phyloP scores from a whole-genome alignment of 1,140 invertebrate genomes.

The Drosophila neocordata region DNA sequence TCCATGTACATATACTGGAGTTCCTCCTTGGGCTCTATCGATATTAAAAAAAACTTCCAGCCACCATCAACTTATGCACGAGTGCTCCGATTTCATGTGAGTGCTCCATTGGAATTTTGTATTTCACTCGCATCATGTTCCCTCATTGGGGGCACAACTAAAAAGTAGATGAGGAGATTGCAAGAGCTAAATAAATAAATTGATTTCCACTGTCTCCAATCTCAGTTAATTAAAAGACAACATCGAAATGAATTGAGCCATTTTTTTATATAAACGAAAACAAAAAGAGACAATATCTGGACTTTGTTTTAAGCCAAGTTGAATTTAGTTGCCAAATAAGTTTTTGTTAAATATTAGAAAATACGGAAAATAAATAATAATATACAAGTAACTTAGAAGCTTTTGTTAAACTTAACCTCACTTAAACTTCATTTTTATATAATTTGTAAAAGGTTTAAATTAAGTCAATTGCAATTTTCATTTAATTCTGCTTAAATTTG shows the following conservation, averaged over 20 bases:
- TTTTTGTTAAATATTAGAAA: too few relatives aligned
- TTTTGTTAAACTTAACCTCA: too few relatives aligned
- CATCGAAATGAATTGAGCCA: constrained; percentile 15
- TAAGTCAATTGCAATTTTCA: too few relatives aligned
- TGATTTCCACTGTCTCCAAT: constrained; percentile 49
- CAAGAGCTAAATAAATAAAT: constrained; percentile 53
- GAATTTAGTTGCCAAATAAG: too few relatives aligned
- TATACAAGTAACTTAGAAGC: too few relatives aligned
- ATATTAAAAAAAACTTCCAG: constrained; percentile 37
- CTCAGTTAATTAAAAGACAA: constrained; percentile 56
- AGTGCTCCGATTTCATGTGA: constrained; percentile 55
- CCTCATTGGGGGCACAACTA: constrained; percentile 17
- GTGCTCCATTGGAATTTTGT: neutral
- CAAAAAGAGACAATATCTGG: too few relatives aligned
- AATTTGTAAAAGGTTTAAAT: too few relatives aligned
- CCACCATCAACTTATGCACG: constrained; percentile 64
- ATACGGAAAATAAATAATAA: too few relatives aligned
- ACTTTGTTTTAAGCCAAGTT: too few relatives aligned
- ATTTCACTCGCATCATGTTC: neutral
- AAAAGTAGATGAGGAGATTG: constrained; percentile 10
- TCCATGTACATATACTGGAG: neutral
- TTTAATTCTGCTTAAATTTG: too few relatives aligned
- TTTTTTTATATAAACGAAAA: neutral
- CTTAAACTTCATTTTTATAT: too few relatives aligned
- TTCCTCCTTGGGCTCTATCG: constrained; percentile 29